Base-by-base conservation (phyloP, 2,888 invertebrate species). In the Caradrina clavipalpis region DNA sequence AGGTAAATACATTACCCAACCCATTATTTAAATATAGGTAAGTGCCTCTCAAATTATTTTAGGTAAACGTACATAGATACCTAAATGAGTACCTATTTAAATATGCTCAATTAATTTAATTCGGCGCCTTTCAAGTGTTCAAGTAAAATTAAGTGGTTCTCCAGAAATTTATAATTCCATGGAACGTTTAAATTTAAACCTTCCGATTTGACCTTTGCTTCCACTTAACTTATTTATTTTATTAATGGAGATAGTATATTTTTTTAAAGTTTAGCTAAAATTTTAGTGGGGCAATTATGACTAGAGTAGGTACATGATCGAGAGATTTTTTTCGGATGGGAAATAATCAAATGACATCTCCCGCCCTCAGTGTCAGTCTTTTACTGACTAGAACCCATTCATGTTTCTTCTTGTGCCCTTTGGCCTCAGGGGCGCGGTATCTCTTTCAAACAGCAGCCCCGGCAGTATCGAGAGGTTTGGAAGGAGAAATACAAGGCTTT, bases 41-140 rank as follows among this genome's bases (percentile, higher is more conserved):
- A 45, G 17, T 39, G 17, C 49, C 42, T 50, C 57, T 69, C 42
- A 76, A 61, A 69, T 54, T 54, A 75, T 53, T 75, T 76, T 11
- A 58, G 13, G 7, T 54, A 49, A 76, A 62, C 15, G 53, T n/a
- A 57, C 63, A 47, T n/a, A n/a, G n/a, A n/a, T 47, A 50, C 51
- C 57, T 19, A 17, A 50, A 50, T 56, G n/a, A 39, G 45, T 55
- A n/a, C n/a, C n/a, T n/a, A 76, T 64, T 80, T 35, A 53, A 76
- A 63, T 76, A 61, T 58, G 21, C 53, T 8, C 13, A 61, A 75
- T 61, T 73, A 50, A 60, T 65, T 50, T 45, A 57, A 73, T 79
- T 69, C 13, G 13, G 13, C 57, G 35, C 54, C 19, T 42, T 55
- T 70, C 19, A 17, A 76, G 42, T 59, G 0, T 42, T 61, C 64